phyloP scores from a whole-genome alignment of 2,888 invertebrate species.

The Mesoligia furuncula region DNA sequence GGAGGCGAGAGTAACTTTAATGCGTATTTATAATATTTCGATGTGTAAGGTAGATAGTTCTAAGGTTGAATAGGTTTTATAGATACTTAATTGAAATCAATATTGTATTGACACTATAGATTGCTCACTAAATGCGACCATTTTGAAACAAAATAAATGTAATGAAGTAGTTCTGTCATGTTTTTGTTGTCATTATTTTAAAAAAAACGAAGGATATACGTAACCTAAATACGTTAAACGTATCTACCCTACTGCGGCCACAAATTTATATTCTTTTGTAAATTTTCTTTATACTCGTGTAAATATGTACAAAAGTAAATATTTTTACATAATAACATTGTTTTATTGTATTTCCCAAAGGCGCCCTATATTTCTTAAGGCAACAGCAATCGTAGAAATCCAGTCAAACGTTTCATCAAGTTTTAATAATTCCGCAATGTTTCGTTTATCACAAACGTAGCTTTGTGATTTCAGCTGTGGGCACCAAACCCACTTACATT shows the following conservation, averaged over 20 bases:
- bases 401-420: conserved; percentile 51
- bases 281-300: conserved; percentile 71
- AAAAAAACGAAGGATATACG: conserved; percentile 50
- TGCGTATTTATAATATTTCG: conserved; percentile 57
- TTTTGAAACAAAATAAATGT: conserved; percentile 45
- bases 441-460: conserved; percentile 68
- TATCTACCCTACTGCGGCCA: conserved; percentile 59
- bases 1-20: conserved; percentile 65
- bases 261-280: conserved; percentile 63
- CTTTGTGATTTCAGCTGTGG: conserved; percentile 72
- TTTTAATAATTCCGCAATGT: conserved; percentile 67
- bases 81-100: conserved; percentile 59
- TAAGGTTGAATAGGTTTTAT: conserved; percentile 58
- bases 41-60: conserved; percentile 60
- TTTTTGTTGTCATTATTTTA: conserved; percentile 24
- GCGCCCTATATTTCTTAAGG: conserved; percentile 26
- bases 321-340: conserved; percentile 81
- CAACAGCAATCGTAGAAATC: conserved; percentile 30
- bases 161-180: conserved; percentile 27
- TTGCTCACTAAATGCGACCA: conserved; percentile 63
- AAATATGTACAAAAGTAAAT: conserved; percentile 88
- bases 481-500: conserved; percentile 70
- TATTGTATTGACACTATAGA: conserved; percentile 59
- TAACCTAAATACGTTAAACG: conserved; percentile 59
- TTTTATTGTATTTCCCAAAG: conserved; percentile 56